These are phyloP conservation scores for Saccopteryx leptura DNA, from an alignment of 2,113 vertebrate species.

Conservation along the genomic window DNA sequence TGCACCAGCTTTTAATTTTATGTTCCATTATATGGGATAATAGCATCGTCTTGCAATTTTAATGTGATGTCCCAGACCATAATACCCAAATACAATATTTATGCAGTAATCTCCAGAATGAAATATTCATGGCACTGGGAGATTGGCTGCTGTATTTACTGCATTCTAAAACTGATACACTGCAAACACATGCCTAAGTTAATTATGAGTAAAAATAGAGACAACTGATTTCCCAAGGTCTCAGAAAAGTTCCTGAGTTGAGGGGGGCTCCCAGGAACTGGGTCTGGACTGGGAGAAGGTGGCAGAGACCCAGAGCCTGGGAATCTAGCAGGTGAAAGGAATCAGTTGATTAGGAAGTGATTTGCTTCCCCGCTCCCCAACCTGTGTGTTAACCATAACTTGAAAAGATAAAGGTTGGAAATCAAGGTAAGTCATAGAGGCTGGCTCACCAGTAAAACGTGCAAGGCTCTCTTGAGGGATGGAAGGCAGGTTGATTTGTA, in stretches of 20 bases:
- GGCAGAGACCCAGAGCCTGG: not conserved
- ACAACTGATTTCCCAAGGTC: conserved; percentile 54
- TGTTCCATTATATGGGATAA: conserved; percentile 87
- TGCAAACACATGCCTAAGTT: conserved; percentile 76
- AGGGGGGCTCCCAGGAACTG: not conserved
- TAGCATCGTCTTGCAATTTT: conserved; percentile 88
- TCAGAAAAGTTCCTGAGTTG: conserved; percentile 12
- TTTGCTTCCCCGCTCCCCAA: not conserved
- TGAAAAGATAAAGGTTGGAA: not conserved
- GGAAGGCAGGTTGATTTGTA: not conserved
- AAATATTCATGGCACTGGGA: conserved; percentile 88
- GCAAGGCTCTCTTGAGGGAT: not conserved
- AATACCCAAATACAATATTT: conserved; percentile 89
- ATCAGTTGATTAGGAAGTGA: not conserved
- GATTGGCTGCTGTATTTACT: conserved; percentile 86
- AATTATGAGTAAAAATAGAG: conserved; percentile 85
- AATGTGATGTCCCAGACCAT: conserved; percentile 86
- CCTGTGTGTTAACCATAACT: not conserved
- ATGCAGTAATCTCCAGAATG: conserved; percentile 88
- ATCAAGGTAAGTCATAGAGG: not conserved
- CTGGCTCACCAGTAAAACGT: not conserved
- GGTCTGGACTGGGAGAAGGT: not conserved
- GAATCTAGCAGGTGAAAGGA: not conserved
- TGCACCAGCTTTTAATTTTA: conserved; percentile 84
- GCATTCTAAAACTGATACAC: conserved; percentile 80